These are phyloP conservation scores for Philereme vetulata DNA, from an alignment of 2,888 invertebrate genomes.

Conservation along the genomic window DNA sequence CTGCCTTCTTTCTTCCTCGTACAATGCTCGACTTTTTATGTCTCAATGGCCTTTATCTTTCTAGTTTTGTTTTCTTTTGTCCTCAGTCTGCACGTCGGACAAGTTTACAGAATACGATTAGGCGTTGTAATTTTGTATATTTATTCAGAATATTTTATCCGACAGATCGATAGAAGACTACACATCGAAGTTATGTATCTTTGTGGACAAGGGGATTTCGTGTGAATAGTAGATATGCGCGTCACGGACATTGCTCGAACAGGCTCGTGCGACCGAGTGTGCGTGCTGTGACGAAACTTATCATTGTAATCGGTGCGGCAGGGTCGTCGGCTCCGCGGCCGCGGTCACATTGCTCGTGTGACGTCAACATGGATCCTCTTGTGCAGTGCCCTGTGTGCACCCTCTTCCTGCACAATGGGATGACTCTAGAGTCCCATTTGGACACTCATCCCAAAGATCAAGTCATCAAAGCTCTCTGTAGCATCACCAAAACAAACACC, in stretches of 20 bases:
- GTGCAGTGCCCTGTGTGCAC: constrained; percentile 93
- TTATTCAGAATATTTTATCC: constrained; percentile 71
- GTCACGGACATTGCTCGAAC: constrained; percentile 68
- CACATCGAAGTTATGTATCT: constrained; percentile 71
- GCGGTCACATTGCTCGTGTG: constrained; percentile 30
- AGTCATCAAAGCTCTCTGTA: constrained; percentile 91
- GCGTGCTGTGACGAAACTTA: constrained; percentile 58
- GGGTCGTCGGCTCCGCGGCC: constrained; percentile 36
- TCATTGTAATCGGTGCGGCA: constrained; percentile 41
- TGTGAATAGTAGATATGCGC: constrained; percentile 74
- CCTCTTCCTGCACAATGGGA: constrained; percentile 91
- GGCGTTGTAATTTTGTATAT: constrained; percentile 59
- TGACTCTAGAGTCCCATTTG: constrained; percentile 91
- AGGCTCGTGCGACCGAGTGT: constrained; percentile 60
- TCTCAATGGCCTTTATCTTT: constrained; percentile 82
- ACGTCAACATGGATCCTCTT: constrained; percentile 71
- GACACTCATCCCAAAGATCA: constrained; percentile 95
- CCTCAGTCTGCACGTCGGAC: constrained; percentile 70
- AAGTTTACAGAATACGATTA: constrained; percentile 65
- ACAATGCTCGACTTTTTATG: constrained; percentile 77
- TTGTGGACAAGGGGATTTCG: constrained; percentile 66
- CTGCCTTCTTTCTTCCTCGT: constrained; percentile 60
- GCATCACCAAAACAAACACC: constrained; percentile 71
- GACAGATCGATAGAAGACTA: constrained; percentile 79
- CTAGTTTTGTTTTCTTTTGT: constrained; percentile 82